These are phyloP conservation scores for Drosophila malerkotliana DNA, from an alignment of 1,140 invertebrate species.

Conservation along the genomic window DNA sequence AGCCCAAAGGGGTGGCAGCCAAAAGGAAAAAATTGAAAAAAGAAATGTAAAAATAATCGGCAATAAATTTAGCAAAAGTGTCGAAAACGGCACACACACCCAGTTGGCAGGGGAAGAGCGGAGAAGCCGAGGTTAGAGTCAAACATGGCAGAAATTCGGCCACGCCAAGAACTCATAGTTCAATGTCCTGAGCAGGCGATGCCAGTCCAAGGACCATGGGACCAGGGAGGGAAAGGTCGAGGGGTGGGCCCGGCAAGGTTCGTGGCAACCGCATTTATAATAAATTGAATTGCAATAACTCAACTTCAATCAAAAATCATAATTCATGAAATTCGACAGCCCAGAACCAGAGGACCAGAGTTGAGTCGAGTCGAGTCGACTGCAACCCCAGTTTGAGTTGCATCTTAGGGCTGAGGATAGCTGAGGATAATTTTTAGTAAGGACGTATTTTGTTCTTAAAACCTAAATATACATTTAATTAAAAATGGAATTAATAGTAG, in stretches of 20 bases:
- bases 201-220: conserved; percentile 23
- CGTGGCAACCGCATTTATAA: conserved; percentile 81
- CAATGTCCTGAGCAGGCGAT: conserved; percentile 71
- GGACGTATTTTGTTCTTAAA: no score
- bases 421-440: neutral
- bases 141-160: conserved; percentile 60
- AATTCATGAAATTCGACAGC: conserved; percentile 79
- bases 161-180: conserved; percentile 78
- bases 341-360: conserved; percentile 32
- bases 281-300: conserved; percentile 84
- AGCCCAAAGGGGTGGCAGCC: conserved; percentile 13
- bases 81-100: conserved; percentile 72
- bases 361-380: conserved; percentile 5
- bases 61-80: conserved; percentile 81
- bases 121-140: conserved; percentile 10
- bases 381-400: conserved; percentile 32
- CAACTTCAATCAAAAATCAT: conserved; percentile 84
- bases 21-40: conserved; percentile 53
- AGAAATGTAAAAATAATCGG: conserved; percentile 82
- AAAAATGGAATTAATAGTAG: no score
- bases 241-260: conserved; percentile 32
- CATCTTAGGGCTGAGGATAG: conserved; percentile 4
- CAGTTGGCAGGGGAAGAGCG: neutral
- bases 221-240: neutral
- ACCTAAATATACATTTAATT: no score